phyloP scores from a whole-genome alignment of 2,113 vertebrate genomes.

The Mustelus asterias region DNA sequence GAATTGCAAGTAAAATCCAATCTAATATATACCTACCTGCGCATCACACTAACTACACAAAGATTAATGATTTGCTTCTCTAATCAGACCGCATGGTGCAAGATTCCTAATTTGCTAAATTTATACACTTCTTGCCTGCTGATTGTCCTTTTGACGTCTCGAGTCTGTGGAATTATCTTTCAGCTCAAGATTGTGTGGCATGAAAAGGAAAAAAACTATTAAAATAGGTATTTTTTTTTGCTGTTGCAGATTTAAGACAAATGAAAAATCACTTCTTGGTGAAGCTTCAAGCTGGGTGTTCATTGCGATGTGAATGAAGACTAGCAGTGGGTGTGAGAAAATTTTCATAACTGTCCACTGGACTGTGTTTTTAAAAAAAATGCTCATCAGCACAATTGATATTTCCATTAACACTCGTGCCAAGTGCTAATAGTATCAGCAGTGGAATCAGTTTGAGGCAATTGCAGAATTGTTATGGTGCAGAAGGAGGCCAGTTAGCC shows the following conservation, averaged over 20 bases:
- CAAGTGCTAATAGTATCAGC: neutral
- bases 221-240: neutral
- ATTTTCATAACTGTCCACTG: neutral
- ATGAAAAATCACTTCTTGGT: neutral
- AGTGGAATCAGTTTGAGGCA: neutral
- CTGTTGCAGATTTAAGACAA: neutral
- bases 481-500: too few relatives aligned
- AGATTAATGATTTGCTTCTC: neutral
- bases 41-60: neutral
- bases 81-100: neutral
- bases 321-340: neutral
- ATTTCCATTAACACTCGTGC: neutral
- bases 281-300: neutral
- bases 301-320: neutral
- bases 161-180: neutral
- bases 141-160: too few relatives aligned
- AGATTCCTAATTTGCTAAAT: conserved; percentile 11
- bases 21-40: neutral
- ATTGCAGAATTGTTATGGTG: neutral
- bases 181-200: neutral
- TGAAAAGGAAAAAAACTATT: neutral
- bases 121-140: neutral
- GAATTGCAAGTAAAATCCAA: neutral
- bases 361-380: neutral
- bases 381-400: neutral